Conservation (phyloP, 2,797 vertebrate genomes). For the Sternotherus odoratus region DNA sequence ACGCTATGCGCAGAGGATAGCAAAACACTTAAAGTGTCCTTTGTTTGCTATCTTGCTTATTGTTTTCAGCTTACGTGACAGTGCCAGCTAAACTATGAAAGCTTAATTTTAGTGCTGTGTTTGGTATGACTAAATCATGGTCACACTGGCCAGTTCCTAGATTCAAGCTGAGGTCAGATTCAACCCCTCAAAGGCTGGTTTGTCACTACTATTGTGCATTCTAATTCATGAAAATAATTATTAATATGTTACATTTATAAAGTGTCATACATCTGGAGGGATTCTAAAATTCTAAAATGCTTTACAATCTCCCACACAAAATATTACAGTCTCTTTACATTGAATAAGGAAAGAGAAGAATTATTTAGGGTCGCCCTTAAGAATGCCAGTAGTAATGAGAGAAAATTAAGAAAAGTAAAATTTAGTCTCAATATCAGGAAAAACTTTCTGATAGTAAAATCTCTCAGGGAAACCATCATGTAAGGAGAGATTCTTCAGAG, state of each 20-base stretch:
- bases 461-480: background rate
- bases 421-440: background rate
- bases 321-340: background rate
- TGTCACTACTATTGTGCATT: background rate
- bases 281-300: background rate
- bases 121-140: background rate
- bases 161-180: background rate
- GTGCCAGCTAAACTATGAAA: background rate
- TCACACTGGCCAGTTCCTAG: background rate
- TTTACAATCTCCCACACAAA: background rate
- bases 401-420: background rate
- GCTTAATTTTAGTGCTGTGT: background rate
- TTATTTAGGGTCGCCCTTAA: background rate
- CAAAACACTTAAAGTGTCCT: background rate
- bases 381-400: background rate
- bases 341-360: background rate
- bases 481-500: background rate
- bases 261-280: background rate
- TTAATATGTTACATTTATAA: background rate
- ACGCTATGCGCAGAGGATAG: background rate
- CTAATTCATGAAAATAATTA: background rate
- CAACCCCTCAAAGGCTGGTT: background rate
- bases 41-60: slow-evolving; percentile 15
- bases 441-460: background rate
- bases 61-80: slow-evolving; percentile 1